A percentile compares a stretch with the other conserved stretches of the same genome.
phyloP scores from a whole-genome alignment of 1,140 invertebrate genomes.

The Drosophila repleta region DNA sequence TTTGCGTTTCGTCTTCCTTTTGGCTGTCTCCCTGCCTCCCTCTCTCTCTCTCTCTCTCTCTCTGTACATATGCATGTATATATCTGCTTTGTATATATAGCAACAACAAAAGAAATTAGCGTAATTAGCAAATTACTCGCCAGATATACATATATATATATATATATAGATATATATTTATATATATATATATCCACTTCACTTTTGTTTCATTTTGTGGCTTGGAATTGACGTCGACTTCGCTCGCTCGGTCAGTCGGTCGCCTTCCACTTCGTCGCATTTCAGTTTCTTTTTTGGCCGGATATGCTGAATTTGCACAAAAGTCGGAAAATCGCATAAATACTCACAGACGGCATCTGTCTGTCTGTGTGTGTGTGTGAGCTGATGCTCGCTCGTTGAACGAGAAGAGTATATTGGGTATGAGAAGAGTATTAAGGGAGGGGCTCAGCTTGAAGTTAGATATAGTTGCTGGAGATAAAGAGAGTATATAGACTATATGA shows the following conservation, averaged over 20 bases:
- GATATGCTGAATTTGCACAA: conserved; percentile 81
- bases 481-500: too few relatives aligned
- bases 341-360: conserved; percentile 42
- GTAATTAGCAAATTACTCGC: conserved; percentile 80
- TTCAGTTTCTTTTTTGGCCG: conserved; percentile 74
- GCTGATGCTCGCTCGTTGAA: background rate
- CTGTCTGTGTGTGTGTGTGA: conserved; percentile 12
- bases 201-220: conserved; percentile 56
- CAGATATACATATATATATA: conserved; percentile 11
- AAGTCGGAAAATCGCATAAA: conserved; percentile 71
- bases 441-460: too few relatives aligned
- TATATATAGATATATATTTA: conserved; percentile 13
- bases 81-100: conserved; percentile 7
- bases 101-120: conserved; percentile 80
- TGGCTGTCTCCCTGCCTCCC: background rate
- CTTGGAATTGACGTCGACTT: conserved; percentile 66
- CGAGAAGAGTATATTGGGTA: conserved; percentile 4
- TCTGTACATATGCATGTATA: conserved; percentile 5
- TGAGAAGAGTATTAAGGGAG: too few relatives aligned
- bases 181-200: conserved; percentile 13
- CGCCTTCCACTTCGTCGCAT: conserved; percentile 65
- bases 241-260: conserved; percentile 66
- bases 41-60: background rate
- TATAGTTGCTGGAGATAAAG: too few relatives aligned
- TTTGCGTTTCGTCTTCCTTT: conserved; percentile 48